Base-by-base conservation (phyloP, 2,888 invertebrate species). In the Ophraella communa region DNA sequence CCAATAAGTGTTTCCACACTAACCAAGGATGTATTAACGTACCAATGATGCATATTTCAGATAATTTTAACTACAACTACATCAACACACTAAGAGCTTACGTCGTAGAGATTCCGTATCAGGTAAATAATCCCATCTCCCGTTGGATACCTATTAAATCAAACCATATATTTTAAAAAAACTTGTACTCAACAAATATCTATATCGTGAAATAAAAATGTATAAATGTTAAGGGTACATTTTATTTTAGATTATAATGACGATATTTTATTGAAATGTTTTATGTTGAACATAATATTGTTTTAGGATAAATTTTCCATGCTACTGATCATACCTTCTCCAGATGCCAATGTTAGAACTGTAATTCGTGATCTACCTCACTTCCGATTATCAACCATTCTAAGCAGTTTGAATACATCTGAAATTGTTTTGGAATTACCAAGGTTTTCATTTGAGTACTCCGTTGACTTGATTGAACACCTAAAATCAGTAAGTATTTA, bases 31-130 rank as follows among this genome's bases (percentile, higher is more conserved):
- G 91, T 76, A 84, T 85, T 64, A 84, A 86, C 69, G 85, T 87
- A 0, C 82, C 85, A 0, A 88, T 91, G 87, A 92, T 93, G 91
- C 87, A 87, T 76, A 84, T 86, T 33, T 83, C 83, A 17, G 88
- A 88, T 10, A 81, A 78, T 17, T 91, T 88, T 77, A 86, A 85
- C 75, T 88, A 88, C 63, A 88, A 86, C 1, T 83, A 86, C 23
- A 75, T 91, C 39, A 84, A 86, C 1, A 85, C 86, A 8, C 80
- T 92, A 7, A 88, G 91, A 71, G 88, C 91, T 24, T 85, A 89
- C 72, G 88, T 89, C 47, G 81, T 93, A 23, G 87, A 89, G 73
- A 78, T 93, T 61, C 92, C 92, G n/a, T 93, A 93, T 73, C 86
- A 89, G 80, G 92, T 92, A 82, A 84, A 84, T n/a, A n/a, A n/a